phyloP scores from a whole-genome alignment of 2,888 invertebrate species.

The Ectemnius cavifrons region DNA sequence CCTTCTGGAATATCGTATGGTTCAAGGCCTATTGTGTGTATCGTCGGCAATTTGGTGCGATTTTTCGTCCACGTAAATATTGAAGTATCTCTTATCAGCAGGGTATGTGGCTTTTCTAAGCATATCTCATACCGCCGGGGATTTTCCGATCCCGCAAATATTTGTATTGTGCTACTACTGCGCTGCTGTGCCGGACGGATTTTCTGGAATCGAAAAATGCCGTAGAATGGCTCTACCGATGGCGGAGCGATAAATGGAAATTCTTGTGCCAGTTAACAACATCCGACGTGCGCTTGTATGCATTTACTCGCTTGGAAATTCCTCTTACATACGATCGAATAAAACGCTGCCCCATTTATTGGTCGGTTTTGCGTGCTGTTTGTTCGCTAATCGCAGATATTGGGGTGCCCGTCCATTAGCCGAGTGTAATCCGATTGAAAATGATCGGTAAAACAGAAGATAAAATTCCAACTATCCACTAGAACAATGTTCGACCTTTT shows the following conservation, averaged over 20 bases:
- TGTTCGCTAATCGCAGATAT: no score
- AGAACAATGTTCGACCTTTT: no score
- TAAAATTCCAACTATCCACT: no score
- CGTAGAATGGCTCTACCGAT: not conserved
- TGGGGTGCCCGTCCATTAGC: no score
- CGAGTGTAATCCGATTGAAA: no score
- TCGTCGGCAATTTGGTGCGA: constrained; percentile 12
- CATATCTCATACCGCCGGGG: constrained; percentile 1
- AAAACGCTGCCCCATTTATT: no score
- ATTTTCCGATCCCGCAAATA: constrained; percentile 9
- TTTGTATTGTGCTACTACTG: not conserved
- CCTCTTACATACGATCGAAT: no score
- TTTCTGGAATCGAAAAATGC: not conserved
- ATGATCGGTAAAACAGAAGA: no score
- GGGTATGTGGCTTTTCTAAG: constrained; percentile 6
- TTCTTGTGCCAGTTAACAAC: not conserved
- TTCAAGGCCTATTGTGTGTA: not conserved
- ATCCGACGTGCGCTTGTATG: no score
- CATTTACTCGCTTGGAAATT: no score
- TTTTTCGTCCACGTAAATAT: constrained; percentile 5
- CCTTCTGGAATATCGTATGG: not conserved
- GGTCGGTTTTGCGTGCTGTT: no score
- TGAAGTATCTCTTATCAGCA: constrained; percentile 13
- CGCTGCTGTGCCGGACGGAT: no score
- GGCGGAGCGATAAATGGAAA: not conserved